These are phyloP conservation scores for Trichonephila inaurata DNA, from an alignment of 1,140 invertebrate species.

Conservation along the genomic window DNA sequence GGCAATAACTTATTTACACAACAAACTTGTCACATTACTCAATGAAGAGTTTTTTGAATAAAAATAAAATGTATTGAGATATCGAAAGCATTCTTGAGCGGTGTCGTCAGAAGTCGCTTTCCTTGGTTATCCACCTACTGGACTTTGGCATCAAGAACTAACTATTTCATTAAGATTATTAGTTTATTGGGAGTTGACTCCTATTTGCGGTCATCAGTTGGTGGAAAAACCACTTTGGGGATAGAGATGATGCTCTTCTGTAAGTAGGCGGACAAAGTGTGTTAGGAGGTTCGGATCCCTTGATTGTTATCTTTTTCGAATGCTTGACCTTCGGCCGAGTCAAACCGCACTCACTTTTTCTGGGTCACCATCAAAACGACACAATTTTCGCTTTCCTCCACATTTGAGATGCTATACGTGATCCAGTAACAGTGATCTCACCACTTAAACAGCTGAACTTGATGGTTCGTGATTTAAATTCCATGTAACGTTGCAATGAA, in stretches of 20 bases:
- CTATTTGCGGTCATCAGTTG: neutral
- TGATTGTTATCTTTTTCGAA: neutral
- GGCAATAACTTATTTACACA: too few relatives aligned
- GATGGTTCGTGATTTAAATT: neutral
- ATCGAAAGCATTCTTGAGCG: too few relatives aligned
- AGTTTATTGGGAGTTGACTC: neutral
- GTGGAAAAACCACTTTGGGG: neutral
- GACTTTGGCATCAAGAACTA: neutral
- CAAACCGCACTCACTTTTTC: conserved; percentile 25
- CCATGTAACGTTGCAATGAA: neutral
- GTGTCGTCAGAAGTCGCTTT: neutral
- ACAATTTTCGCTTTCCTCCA: conserved; percentile 39
- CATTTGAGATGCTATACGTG: too few relatives aligned
- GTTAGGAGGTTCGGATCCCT: conserved; percentile 61
- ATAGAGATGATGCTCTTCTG: neutral
- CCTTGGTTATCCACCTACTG: conserved; percentile 1
- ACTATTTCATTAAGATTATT: conserved; percentile 1
- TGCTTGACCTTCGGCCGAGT: conserved; percentile 56
- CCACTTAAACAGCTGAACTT: neutral
- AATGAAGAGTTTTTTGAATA: too few relatives aligned
- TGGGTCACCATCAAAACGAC: conserved; percentile 57
- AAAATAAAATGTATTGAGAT: too few relatives aligned
- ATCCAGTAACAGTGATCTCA: too few relatives aligned
- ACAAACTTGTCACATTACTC: too few relatives aligned
- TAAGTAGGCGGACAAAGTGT: conserved; percentile 38